phyloP scores from a whole-genome alignment of 2,888 invertebrate genomes.

The Trichogramma dendrolimi region DNA sequence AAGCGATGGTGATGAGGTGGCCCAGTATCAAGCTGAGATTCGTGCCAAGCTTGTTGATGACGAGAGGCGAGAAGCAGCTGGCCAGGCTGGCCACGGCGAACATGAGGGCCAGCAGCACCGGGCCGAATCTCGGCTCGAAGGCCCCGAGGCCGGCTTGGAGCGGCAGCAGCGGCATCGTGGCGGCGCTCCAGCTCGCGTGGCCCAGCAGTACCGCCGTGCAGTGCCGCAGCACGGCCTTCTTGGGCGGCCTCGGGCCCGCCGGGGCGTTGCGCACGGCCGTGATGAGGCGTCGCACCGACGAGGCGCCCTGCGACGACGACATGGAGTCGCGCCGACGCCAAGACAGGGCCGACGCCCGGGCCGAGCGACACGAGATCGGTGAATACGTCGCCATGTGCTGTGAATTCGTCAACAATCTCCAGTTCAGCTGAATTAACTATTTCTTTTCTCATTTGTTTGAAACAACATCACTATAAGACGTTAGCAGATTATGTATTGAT shows the following conservation, averaged over 20 bases:
- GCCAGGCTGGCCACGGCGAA: slow-evolving; percentile 42
- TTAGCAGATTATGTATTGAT: no score
- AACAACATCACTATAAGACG: no score
- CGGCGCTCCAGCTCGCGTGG: slow-evolving; percentile 63
- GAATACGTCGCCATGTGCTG: slow-evolving; percentile 59
- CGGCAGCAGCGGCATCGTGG: slow-evolving; percentile 61
- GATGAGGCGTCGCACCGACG: slow-evolving; percentile 69
- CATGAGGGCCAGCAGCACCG: slow-evolving; percentile 45
- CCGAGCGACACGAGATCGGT: slow-evolving; percentile 57
- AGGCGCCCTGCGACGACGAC: slow-evolving; percentile 58
- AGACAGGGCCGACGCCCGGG: slow-evolving; percentile 50
- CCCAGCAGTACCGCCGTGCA: slow-evolving; percentile 53
- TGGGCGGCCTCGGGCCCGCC: slow-evolving; percentile 45
- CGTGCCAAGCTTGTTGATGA: slow-evolving; percentile 57
- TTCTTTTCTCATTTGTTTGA: no score
- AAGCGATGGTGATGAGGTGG: slow-evolving; percentile 44
- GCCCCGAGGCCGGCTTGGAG: slow-evolving; percentile 54
- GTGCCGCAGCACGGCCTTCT: slow-evolving; percentile 45
- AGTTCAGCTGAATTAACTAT: no score
- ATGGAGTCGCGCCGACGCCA: slow-evolving; percentile 55
- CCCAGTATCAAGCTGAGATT: slow-evolving; percentile 51
- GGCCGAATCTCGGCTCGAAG: slow-evolving; percentile 53
- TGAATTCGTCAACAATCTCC: neutral
- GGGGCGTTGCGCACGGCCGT: slow-evolving; percentile 52
- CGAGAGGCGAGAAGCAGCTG: slow-evolving; percentile 52